Conservation (phyloP, 2,113 vertebrate genomes). For the Turdus rufiventris region DNA sequence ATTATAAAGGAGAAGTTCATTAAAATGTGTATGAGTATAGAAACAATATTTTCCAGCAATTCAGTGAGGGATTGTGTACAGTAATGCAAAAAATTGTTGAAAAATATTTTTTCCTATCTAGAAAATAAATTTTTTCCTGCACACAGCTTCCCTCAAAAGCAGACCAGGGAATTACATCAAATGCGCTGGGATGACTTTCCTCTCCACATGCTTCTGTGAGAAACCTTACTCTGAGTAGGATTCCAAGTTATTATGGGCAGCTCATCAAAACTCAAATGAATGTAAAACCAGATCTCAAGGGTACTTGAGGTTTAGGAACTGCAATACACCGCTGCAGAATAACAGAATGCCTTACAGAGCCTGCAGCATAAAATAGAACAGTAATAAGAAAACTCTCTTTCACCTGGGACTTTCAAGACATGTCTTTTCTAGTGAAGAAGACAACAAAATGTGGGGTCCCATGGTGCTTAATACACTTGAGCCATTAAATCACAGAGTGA, state of each 20-base stretch:
- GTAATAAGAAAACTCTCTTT: not conserved
- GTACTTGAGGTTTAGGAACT: not conserved
- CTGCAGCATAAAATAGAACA: not conserved
- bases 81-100: not conserved
- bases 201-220: not conserved
- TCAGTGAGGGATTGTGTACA: not conserved
- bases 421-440: not conserved
- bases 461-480: not conserved
- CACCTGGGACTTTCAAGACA: not conserved
- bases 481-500: not conserved
- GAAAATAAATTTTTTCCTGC: not conserved
- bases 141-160: not conserved
- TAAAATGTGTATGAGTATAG: not conserved
- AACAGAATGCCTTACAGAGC: not conserved
- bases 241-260: not conserved
- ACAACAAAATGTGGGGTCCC: not conserved
- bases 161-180: not conserved
- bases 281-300: not conserved
- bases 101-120: not conserved
- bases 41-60: constrained; percentile 7
- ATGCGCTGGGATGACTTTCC: not conserved
- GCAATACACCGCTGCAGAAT: not conserved
- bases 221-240: not conserved
- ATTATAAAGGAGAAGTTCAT: constrained; percentile 7
- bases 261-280: not conserved